phyloP scores from a whole-genome alignment of 2,797 vertebrate genomes.

The Natrix natrix region DNA sequence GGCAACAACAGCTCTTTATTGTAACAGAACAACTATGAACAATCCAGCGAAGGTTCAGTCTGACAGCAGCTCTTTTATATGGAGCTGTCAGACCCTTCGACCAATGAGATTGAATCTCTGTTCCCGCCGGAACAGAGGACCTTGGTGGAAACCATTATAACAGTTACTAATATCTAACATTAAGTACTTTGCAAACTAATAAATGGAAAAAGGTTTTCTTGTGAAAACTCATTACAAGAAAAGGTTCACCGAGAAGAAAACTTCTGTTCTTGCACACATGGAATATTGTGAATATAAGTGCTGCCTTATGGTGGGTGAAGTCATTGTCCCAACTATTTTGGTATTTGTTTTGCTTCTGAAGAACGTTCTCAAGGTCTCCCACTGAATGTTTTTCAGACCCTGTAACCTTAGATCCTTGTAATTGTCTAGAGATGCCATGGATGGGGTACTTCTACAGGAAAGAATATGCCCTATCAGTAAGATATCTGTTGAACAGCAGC shows the following conservation, averaged over 20 bases:
- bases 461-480: not conserved
- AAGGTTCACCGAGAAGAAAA: not conserved
- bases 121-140: too few species aligned
- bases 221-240: not conserved
- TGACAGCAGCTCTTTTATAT: too few species aligned
- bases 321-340: not conserved
- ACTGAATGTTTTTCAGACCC: not conserved
- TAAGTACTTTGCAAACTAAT: not conserved
- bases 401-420: not conserved
- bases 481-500: not conserved
- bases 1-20: too few species aligned
- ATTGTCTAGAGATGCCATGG: not conserved
- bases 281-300: not conserved
- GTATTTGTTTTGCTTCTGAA: not conserved
- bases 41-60: too few species aligned
- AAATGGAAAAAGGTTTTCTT: not conserved
- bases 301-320: not conserved
- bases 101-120: too few species aligned
- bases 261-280: not conserved
- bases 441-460: not conserved
- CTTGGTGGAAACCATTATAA: too few species aligned
- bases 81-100: too few species aligned
- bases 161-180: too few species aligned
- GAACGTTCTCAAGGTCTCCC: not conserved
- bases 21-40: too few species aligned